Percentiles rank a stretch among this genome's conserved stretches.
phyloP scores from a whole-genome alignment of 1,140 invertebrate species.

The Acromyrmex heyeri region DNA sequence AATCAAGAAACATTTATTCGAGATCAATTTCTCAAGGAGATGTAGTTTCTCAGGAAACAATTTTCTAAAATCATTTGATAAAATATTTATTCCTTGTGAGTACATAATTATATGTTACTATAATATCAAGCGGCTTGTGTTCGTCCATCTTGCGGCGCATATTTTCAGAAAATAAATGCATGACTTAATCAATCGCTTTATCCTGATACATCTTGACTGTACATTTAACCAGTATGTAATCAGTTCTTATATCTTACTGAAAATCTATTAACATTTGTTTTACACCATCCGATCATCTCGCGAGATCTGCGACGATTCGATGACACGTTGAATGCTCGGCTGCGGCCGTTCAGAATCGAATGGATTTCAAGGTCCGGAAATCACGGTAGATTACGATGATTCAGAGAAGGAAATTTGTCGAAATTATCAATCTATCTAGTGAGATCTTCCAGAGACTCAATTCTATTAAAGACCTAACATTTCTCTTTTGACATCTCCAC shows the following conservation, averaged over 20 bases:
- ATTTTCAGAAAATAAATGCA: constrained; percentile 8
- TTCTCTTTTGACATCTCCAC: constrained; percentile 2
- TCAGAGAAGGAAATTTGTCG: constrained; percentile 46
- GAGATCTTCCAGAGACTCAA: constrained; percentile 26
- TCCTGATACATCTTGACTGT: neutral
- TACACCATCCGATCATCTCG: neutral
- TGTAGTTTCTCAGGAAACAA: neutral
- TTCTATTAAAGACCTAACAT: constrained; percentile 20
- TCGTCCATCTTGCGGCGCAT: neutral
- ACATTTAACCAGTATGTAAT: neutral
- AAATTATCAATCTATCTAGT: neutral
- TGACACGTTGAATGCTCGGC: constrained; percentile 9
- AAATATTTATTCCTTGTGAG: neutral
- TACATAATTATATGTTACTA: neutral
- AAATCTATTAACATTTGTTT: neutral
- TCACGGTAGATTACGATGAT: constrained; percentile 53
- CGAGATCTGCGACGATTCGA: neutral
- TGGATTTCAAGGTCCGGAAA: neutral
- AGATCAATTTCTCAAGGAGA: constrained; percentile 3
- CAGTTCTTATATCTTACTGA: neutral
- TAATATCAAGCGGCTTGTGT: neutral
- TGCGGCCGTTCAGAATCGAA: neutral
- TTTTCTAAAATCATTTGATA: constrained; percentile 5
- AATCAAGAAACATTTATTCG: neutral
- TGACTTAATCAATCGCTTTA: neutral